Percentiles rank a stretch among this genome's conserved stretches.
Evolutionary conservation across 2,113 vertebrate genomes (phyloP).

Genomic region (Labeo catla): DNA sequence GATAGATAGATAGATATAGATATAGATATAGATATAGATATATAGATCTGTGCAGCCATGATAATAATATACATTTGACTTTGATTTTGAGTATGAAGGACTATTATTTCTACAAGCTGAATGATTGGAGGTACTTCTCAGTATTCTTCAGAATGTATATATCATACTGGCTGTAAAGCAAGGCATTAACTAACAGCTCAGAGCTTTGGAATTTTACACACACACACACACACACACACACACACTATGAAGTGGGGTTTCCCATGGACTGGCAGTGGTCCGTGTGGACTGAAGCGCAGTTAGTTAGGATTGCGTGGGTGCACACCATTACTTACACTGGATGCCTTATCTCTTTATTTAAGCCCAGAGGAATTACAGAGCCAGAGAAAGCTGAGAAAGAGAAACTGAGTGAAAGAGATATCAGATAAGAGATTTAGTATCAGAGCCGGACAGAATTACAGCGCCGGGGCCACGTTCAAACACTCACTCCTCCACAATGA

Average conservation of each 20-base stretch:
- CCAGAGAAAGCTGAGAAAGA: constrained; percentile 40
- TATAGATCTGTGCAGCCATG: not conserved
- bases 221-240: constrained; percentile 5
- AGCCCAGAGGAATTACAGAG: constrained; percentile 42
- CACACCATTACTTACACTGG: constrained; percentile 48
- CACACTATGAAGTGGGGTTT: constrained; percentile 17
- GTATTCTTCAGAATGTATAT: not conserved
- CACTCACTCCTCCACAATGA: not conserved
- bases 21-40: not conserved
- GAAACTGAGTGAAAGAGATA: constrained; percentile 46
- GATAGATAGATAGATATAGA: not conserved
- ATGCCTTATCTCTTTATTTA: constrained; percentile 53
- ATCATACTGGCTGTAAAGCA: not conserved
- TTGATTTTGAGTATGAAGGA: not conserved
- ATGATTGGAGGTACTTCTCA: not conserved
- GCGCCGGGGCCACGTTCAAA: constrained; percentile 9
- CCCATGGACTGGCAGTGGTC: constrained; percentile 28
- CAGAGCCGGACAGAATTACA: constrained; percentile 31
- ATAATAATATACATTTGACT: not conserved
- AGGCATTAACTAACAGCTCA: not conserved
- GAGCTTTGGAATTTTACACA: not conserved
- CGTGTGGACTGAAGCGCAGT: constrained; percentile 42
- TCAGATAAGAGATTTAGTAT: constrained; percentile 41
- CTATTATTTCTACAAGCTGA: not conserved
- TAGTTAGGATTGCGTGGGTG: constrained; percentile 45